These are phyloP conservation scores for Centropus bengalensis DNA, from an alignment of 2,113 vertebrate genomes.

Conservation along the genomic window DNA sequence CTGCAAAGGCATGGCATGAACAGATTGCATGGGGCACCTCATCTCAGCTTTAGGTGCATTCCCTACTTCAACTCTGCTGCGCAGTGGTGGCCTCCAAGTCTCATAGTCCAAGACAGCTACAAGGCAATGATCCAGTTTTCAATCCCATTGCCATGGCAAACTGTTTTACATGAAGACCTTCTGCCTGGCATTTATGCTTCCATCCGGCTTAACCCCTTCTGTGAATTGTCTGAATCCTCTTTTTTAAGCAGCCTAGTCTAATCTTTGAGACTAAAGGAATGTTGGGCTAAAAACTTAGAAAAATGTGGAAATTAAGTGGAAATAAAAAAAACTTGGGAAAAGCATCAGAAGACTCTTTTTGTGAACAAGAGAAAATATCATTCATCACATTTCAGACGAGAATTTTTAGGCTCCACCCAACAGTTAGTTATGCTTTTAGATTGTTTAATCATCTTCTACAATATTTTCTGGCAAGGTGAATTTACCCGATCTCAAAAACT, in stretches of 20 bases:
- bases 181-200: neutral
- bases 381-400: neutral
- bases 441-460: neutral
- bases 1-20: neutral
- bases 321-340: neutral
- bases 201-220: neutral
- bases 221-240: neutral
- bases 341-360: neutral
- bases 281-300: neutral
- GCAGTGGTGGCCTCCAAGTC: no score
- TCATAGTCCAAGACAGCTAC: neutral
- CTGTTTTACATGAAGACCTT: neutral
- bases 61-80: neutral
- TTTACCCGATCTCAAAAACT: neutral
- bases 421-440: neutral
- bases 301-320: neutral
- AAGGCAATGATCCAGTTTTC: neutral
- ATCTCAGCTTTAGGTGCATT: no score
- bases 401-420: neutral
- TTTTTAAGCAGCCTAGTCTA: neutral
- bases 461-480: neutral
- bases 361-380: neutral
- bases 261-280: neutral
- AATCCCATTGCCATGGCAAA: neutral
- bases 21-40: no score